A percentile compares a stretch with the other conserved stretches of the same genome.
phyloP scores from a whole-genome alignment of 2,113 vertebrate genomes.

The Ploceus nigricollis region DNA sequence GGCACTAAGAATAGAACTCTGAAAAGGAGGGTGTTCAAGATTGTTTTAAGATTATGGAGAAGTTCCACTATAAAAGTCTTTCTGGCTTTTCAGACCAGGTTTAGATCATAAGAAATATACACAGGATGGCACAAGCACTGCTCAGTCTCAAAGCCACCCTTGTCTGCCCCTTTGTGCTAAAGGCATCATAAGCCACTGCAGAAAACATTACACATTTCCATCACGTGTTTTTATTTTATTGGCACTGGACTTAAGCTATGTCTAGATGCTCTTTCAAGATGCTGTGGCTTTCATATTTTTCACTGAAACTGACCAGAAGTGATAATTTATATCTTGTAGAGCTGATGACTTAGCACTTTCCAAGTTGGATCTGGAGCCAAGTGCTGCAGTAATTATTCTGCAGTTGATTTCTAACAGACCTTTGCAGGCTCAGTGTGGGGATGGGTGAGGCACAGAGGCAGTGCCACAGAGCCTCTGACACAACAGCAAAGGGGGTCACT shows the following conservation, averaged over 20 bases:
- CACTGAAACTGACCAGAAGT: background rate
- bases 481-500: background rate
- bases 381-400: background rate
- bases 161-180: background rate
- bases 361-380: background rate
- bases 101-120: background rate
- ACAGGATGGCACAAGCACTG: background rate
- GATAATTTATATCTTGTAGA: background rate
- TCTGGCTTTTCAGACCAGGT: background rate
- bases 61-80: background rate
- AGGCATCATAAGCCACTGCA: background rate
- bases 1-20: background rate
- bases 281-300: background rate
- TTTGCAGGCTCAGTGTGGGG: background rate
- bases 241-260: background rate
- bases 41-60: background rate
- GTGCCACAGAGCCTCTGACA: background rate
- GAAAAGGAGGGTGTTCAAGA: background rate
- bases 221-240: background rate
- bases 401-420: background rate
- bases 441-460: background rate
- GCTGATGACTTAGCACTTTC: constrained; percentile 27
- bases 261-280: background rate
- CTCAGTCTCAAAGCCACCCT: background rate
- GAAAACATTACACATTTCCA: background rate